Base-by-base conservation (phyloP, 2,888 invertebrate species). In the Pandemis corylana region DNA sequence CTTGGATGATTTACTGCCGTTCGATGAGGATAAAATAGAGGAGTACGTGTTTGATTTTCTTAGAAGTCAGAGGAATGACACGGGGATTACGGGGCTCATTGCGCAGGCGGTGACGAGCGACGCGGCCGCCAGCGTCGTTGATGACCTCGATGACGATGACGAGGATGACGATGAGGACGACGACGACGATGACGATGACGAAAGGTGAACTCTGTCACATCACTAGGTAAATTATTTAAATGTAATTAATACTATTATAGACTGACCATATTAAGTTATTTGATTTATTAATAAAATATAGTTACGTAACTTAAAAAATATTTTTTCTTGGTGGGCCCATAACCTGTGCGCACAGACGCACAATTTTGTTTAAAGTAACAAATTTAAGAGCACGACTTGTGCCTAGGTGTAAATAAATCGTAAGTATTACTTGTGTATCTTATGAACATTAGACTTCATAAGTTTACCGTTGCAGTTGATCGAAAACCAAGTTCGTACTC, bases 1-100 rank as follows among this genome's bases (percentile, higher is more conserved):
- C 71, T 78, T 94, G n/a, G 93, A 91, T 80, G 91, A 94, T 76
- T 82, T 94, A 72, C 78, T 95, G 68, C 92, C 94, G 5, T 90
- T 94, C 62, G 91, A 91, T 74, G 93, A 91, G 79, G 94, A 94
- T 69, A 87, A 85, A 15, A 84, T 94, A 65, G 94, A 95, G 76
- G 90, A 93, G 76, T 90, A 87, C 68, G 89, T 93, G 74, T 91
- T 88, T 76, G 89, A 92, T 75, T 92, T 89, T 78, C 83, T 94
- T 49, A 89, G 90, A 78, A 85, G 84, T 7, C 89, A 87, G 77
- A 89, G 90, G 78, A 94, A 94, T 80, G 89, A 90, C 2, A 90
- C 91, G 10, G 86, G 91, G 59, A 83, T 93, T 12, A 92, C 91
- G 20, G 91, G 93, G 53, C 77, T 93, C 68, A 84, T 93, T 78